These are phyloP conservation scores for Sceloporus undulatus DNA, from an alignment of 2,113 vertebrate species.

Conservation along the genomic window DNA sequence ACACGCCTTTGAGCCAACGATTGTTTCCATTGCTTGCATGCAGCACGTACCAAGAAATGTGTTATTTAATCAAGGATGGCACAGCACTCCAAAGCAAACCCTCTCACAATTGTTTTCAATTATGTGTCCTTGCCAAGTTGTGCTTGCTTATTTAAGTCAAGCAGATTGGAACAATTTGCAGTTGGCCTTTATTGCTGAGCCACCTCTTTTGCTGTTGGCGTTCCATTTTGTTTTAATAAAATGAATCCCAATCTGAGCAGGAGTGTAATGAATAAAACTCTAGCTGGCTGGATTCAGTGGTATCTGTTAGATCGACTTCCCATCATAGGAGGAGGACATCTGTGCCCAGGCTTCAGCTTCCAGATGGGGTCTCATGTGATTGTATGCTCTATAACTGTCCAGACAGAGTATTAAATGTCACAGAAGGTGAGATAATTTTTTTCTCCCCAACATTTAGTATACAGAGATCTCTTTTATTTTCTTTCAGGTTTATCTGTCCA, in stretches of 20 bases:
- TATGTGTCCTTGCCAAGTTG: conserved; percentile 16
- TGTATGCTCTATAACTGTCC: neutral
- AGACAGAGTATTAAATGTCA: neutral
- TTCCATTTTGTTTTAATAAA: conserved; percentile 25
- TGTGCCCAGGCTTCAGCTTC: neutral
- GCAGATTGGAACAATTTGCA: conserved; percentile 15
- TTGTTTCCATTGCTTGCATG: conserved; percentile 2
- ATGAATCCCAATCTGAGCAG: conserved; percentile 2
- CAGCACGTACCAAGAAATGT: neutral
- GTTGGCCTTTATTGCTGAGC: neutral
- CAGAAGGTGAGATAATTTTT: neutral
- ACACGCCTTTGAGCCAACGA: neutral
- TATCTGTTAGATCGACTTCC: neutral
- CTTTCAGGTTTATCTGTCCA: neutral
- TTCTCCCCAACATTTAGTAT: neutral
- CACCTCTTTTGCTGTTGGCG: conserved; percentile 4
- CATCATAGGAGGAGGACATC: neutral
- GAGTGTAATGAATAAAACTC: neutral
- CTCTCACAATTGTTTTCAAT: conserved; percentile 39
- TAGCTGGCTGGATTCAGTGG: neutral
- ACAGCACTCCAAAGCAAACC: conserved; percentile 25
- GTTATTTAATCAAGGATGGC: conserved; percentile 36
- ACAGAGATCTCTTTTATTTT: too few relatives aligned
- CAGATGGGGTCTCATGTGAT: neutral
- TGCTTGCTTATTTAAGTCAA: conserved; percentile 31